Conservation (phyloP, 2,888 invertebrate species). For the Zele albiditarsus region DNA sequence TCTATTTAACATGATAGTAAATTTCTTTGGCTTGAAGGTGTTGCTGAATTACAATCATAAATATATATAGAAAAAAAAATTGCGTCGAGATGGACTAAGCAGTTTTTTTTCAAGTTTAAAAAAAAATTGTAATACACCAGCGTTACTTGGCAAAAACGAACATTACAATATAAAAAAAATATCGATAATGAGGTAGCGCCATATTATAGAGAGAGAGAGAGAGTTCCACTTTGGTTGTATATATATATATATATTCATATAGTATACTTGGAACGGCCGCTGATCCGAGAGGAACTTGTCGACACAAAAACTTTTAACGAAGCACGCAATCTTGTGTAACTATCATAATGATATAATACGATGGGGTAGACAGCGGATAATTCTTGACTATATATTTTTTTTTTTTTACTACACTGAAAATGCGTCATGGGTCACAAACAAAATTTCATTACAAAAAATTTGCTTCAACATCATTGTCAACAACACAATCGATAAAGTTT, state of each 20-base stretch:
- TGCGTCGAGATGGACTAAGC: not conserved
- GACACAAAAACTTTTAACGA: constrained; percentile 35
- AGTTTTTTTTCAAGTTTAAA: not conserved
- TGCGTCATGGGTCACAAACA: not conserved
- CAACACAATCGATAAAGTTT: too few relatives aligned
- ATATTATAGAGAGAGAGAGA: too few relatives aligned
- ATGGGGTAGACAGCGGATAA: not conserved
- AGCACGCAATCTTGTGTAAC: constrained; percentile 29
- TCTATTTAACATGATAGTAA: not conserved
- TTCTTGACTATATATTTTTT: not conserved
- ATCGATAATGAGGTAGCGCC: too few relatives aligned
- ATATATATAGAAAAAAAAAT: not conserved
- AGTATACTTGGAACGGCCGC: not conserved
- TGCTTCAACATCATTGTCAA: too few relatives aligned
- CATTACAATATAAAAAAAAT: not conserved
- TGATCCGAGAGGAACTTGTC: constrained; percentile 15
- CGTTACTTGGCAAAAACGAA: not conserved
- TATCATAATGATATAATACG: constrained; percentile 23
- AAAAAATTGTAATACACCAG: not conserved
- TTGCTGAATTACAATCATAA: not conserved
- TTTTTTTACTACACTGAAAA: not conserved
- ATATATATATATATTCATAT: not conserved
- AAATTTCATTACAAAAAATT: too few relatives aligned
- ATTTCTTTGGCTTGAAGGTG: not conserved
- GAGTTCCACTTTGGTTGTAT: not conserved